Base-by-base conservation (phyloP, 2,888 invertebrate species). In the Galerucella calmariensis region DNA sequence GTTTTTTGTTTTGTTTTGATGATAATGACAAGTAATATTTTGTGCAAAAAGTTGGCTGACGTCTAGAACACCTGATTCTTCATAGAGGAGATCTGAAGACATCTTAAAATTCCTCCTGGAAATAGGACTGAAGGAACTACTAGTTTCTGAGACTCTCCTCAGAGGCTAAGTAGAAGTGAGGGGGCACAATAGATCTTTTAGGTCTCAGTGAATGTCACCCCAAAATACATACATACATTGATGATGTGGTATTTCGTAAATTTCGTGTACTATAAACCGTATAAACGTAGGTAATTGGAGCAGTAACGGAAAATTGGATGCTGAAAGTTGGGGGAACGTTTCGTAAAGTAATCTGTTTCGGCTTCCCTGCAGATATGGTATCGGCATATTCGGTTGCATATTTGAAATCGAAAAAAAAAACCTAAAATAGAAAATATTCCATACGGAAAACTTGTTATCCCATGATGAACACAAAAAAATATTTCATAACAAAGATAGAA, bases 281-380 rank as follows among this genome's bases (percentile, higher is more conserved):
- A 16, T 53, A 53, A 53, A 16, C 20, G 20, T 20, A 20, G 20
- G 56, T 20, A 56, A 56, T 56, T 56, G 56, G 16, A 56, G 9
- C 56, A 20, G 20, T 56, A 56, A 56, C 16, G 16, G 20, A 56
- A 56, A 56, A 56, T 56, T 56, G 56, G 16, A 56, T 56, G 56
- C 56, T 56, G 16, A 16, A 56, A 16, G 9, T 56, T 9, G 16
- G 5, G 56, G 56, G 20, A 56, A 56, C 16, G 53, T 53, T 53
- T 53, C 53, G n/a, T 16, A n/a, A 53, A n/a, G 53, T 53, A 53
- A 56, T 56, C 9, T 56, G 16, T 56, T 51, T 56, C 16, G 16
- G 9, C 20, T 56, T 56, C 56, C 16, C 16, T 16, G 16, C 56
- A 56, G 56, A 56, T 16, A 56, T 16, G 9, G 20, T 20, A 16